These are phyloP conservation scores for Corythoichthys haematopterus DNA, from an alignment of 2,113 vertebrate species.

Conservation along the genomic window DNA sequence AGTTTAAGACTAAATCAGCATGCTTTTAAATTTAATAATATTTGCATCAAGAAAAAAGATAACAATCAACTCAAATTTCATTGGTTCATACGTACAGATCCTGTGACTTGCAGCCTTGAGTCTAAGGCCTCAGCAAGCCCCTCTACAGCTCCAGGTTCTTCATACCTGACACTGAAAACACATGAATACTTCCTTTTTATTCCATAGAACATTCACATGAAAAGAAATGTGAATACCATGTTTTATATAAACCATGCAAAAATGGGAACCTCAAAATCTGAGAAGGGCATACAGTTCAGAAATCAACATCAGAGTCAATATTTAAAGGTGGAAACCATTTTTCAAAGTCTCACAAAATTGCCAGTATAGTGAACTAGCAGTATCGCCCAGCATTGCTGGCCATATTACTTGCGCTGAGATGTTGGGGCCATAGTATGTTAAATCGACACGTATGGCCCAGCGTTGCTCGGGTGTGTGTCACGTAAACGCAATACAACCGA, in stretches of 20 bases:
- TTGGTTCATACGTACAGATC: conserved; percentile 54
- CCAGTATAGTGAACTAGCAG: neutral
- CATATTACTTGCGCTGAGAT: no score
- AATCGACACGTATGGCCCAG: no score
- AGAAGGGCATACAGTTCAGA: neutral
- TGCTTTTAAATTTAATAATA: neutral
- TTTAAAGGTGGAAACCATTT: neutral
- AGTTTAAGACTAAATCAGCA: neutral
- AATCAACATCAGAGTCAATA: neutral
- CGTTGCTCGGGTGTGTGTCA: no score
- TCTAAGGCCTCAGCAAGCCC: conserved; percentile 73
- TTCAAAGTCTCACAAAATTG: neutral
- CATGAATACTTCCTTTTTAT: neutral
- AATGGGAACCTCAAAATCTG: neutral
- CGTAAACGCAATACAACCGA: no score
- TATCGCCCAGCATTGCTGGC: no score
- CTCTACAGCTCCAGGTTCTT: conserved; percentile 72
- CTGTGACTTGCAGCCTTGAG: conserved; percentile 73
- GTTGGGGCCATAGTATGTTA: no score
- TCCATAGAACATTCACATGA: neutral
- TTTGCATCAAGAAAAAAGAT: no score
- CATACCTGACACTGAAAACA: conserved; percentile 66
- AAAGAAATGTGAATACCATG: neutral
- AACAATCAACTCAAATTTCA: no score
- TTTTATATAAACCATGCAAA: neutral